These are phyloP conservation scores for Chrysemys picta DNA, from an alignment of 2,113 vertebrate species.

Conservation along the genomic window DNA sequence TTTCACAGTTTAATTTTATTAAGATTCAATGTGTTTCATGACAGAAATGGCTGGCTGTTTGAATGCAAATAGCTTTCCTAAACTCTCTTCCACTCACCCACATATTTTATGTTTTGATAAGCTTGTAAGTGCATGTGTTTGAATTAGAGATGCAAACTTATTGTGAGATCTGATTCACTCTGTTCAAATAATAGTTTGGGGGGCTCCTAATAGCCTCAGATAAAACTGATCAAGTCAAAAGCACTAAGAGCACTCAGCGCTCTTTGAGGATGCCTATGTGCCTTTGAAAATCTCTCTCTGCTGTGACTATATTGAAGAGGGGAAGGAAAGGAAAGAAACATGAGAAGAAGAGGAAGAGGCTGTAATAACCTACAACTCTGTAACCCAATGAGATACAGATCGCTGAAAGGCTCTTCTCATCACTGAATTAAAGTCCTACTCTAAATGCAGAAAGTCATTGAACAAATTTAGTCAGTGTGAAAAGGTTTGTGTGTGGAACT, in stretches of 20 bases:
- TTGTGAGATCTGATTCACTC: neutral
- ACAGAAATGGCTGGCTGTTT: fast-evolving
- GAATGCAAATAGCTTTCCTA: neutral
- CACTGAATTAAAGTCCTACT: neutral
- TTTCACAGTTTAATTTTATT: neutral
- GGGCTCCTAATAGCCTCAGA: neutral
- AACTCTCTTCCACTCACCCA: neutral
- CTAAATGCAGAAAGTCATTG: neutral
- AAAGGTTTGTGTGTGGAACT: neutral
- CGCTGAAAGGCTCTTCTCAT: neutral
- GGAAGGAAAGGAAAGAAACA: neutral
- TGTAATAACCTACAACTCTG: neutral
- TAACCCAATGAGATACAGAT: neutral
- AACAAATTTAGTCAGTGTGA: neutral
- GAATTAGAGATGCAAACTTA: neutral
- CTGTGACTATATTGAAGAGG: fast-evolving
- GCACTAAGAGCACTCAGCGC: neutral
- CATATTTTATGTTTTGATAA: neutral
- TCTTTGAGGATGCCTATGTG: fast-evolving
- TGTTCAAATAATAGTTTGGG: neutral
- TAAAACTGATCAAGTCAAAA: fast-evolving
- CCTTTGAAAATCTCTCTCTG: neutral
- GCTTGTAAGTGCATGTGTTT: fast-evolving
- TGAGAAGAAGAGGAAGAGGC: neutral
- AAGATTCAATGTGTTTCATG: fast-evolving